phyloP scores from a whole-genome alignment of 2,888 invertebrate species.

The Lydus trimaculatus region DNA sequence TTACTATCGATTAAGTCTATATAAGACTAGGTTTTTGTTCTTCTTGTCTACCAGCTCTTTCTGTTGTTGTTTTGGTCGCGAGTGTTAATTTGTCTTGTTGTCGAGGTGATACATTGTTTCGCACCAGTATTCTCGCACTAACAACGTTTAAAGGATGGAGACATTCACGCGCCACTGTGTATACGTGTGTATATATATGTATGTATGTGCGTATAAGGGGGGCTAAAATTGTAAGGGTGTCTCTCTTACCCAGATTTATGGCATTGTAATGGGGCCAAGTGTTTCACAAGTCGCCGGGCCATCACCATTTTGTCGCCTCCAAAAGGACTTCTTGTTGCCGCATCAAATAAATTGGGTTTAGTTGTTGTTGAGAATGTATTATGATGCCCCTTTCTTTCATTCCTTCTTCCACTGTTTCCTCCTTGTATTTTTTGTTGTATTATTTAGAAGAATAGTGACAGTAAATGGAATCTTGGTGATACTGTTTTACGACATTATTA shows the following conservation, averaged over 20 bases:
- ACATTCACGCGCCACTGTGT: conserved; percentile 51
- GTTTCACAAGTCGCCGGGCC: conserved; percentile 68
- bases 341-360: conserved; percentile 61
- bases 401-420: conserved; percentile 33
- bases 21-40: not conserved
- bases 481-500: conserved; percentile 60
- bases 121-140: conserved; percentile 36
- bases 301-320: conserved; percentile 67
- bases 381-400: conserved; percentile 32
- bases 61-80: not conserved
- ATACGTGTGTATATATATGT: too few species aligned
- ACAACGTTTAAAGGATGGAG: conserved; percentile 46
- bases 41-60: not conserved
- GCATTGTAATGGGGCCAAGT: conserved; percentile 70
- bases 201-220: not conserved
- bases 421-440: conserved; percentile 22
- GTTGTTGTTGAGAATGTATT: conserved; percentile 14
- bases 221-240: conserved; percentile 39
- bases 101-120: conserved; percentile 52
- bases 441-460: conserved; percentile 45
- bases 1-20: not conserved
- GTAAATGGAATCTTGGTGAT: conserved; percentile 50
- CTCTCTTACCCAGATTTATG: conserved; percentile 63
- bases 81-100: conserved; percentile 55
- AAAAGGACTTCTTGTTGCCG: conserved; percentile 59